A percentile compares a stretch with the other conserved stretches of the same genome.
These are phyloP conservation scores for Phytoseiulus persimilis DNA, from an alignment of 2,888 invertebrate genomes.

Conservation along the genomic window DNA sequence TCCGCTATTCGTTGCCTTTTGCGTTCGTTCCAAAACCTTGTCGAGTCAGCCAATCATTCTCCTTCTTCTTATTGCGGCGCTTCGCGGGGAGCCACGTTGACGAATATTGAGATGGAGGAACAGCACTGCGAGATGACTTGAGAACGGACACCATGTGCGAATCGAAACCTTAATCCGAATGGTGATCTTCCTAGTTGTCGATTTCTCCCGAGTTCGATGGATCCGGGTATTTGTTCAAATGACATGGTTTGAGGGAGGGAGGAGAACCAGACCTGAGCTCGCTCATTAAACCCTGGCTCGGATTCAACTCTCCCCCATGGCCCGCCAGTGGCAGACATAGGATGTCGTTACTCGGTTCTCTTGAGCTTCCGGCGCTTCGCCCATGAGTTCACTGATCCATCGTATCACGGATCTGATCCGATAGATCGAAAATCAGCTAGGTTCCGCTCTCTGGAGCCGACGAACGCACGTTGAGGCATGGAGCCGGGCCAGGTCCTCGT, in stretches of 20 bases:
- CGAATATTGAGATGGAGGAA: neutral
- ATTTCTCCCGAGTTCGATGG: neutral
- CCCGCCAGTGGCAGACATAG: too few relatives aligned
- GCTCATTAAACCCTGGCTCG: neutral
- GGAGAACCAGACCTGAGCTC: neutral
- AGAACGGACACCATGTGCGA: neutral
- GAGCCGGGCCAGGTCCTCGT: too few relatives aligned
- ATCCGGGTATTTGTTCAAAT: neutral
- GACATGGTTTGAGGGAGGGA: neutral
- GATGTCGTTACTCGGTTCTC: too few relatives aligned
- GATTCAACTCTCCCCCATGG: neutral
- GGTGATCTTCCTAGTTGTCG: neutral
- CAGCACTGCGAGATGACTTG: too few relatives aligned
- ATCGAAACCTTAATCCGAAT: neutral
- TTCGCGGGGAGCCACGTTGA: neutral
- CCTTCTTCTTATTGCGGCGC: neutral
- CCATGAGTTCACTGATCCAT: too few relatives aligned
- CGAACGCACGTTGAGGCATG: too few relatives aligned
- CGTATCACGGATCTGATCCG: too few relatives aligned
- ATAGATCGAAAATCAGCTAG: too few relatives aligned
- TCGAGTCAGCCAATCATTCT: slow-evolving; percentile 5
- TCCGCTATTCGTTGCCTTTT: neutral
- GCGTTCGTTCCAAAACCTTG: neutral
- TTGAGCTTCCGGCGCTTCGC: too few relatives aligned
- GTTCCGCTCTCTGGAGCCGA: too few relatives aligned